These are phyloP conservation scores for Lepisosteus oculatus DNA, from an alignment of 2,113 vertebrate species.

Conservation along the genomic window DNA sequence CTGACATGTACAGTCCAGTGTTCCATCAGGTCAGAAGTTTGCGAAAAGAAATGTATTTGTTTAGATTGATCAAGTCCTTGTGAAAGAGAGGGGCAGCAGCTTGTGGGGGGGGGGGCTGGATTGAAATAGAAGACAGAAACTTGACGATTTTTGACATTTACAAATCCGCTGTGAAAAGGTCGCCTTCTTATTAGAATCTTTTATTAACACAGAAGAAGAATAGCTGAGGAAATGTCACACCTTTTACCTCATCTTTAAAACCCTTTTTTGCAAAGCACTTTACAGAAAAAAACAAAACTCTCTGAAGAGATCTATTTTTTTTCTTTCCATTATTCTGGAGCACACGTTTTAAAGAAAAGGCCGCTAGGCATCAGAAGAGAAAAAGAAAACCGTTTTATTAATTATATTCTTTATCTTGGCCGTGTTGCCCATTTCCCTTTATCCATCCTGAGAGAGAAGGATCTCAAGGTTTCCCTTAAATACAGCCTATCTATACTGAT, in stretches of 20 bases:
- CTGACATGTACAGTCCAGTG: too few relatives aligned
- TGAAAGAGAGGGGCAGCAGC: not conserved
- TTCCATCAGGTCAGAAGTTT: not conserved
- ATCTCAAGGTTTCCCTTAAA: too few relatives aligned
- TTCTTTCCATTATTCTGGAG: too few relatives aligned
- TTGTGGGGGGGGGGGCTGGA: constrained; percentile 20
- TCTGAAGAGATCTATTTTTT: too few relatives aligned
- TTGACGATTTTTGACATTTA: constrained; percentile 55
- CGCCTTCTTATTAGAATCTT: constrained; percentile 63
- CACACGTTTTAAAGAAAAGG: too few relatives aligned
- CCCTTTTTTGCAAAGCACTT: constrained; percentile 32
- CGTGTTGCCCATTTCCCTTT: too few relatives aligned
- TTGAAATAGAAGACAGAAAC: constrained; percentile 24
- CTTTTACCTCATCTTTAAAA: constrained; percentile 58
- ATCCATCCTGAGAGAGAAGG: too few relatives aligned
- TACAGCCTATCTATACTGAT: too few relatives aligned
- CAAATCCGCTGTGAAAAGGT: constrained; percentile 67
- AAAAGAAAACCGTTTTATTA: constrained; percentile 9
- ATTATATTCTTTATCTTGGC: not conserved
- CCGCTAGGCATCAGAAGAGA: not conserved
- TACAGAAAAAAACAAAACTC: too few relatives aligned
- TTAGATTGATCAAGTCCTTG: not conserved
- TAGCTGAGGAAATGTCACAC: constrained; percentile 63
- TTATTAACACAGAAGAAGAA: constrained; percentile 64
- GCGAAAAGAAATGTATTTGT: not conserved